A percentile compares a stretch with the other conserved stretches of the same genome.
Conservation (phyloP, 2,113 vertebrate genomes). For the Pelodiscus sinensis region DNA sequence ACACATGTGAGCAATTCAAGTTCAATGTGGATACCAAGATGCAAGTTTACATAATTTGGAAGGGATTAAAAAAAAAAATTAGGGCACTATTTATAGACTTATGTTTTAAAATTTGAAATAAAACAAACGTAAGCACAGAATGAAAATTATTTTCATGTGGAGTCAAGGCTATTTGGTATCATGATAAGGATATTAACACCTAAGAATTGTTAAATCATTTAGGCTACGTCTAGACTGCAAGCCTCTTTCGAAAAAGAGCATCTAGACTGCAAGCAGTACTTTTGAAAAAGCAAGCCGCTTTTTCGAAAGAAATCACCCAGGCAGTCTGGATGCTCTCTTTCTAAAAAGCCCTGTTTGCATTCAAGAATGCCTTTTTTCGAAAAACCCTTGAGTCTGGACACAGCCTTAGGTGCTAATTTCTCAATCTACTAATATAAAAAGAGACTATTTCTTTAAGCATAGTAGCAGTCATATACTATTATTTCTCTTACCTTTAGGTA, state of each 20-base stretch:
- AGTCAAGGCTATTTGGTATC: neutral
- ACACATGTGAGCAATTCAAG: neutral
- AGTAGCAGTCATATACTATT: neutral
- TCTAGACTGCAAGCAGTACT: too few relatives aligned
- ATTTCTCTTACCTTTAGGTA: constrained; percentile 88
- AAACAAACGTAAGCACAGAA: neutral
- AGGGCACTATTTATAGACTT: neutral
- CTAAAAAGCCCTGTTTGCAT: too few relatives aligned
- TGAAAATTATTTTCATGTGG: neutral
- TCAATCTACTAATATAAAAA: neutral
- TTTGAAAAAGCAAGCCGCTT: too few relatives aligned
- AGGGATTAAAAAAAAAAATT: neutral
- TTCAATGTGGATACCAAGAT: neutral
- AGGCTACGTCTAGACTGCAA: too few relatives aligned
- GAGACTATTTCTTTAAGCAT: neutral
- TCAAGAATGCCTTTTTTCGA: too few relatives aligned
- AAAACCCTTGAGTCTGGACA: too few relatives aligned
- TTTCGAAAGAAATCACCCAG: too few relatives aligned
- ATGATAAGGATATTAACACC: neutral
- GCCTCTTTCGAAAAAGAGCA: too few relatives aligned
- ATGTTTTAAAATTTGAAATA: neutral
- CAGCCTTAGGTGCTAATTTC: neutral
- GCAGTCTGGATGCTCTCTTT: too few relatives aligned
- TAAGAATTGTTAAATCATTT: neutral
- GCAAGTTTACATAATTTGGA: neutral